Evolutionary conservation across 2,113 vertebrate species (phyloP).

Genomic region (Salvelinus alpinus): DNA sequence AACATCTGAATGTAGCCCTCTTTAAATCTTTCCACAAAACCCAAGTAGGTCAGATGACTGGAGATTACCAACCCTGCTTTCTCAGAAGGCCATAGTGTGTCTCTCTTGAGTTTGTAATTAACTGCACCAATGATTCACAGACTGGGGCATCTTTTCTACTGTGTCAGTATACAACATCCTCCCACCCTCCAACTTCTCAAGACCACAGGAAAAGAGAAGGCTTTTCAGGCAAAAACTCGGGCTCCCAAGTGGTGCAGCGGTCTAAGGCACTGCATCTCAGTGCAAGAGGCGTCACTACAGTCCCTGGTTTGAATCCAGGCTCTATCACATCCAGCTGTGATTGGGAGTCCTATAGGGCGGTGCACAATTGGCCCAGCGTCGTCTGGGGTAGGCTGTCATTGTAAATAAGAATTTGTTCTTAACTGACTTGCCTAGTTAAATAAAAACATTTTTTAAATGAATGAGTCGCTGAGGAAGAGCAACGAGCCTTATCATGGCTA

Average conservation of each 20-base stretch:
- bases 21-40: background rate
- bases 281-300: too few relatives aligned
- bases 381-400: too few relatives aligned
- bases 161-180: background rate
- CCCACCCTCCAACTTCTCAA: slow-evolving; percentile 42
- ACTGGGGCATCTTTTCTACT: background rate
- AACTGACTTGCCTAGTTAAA: too few relatives aligned
- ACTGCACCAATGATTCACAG: background rate
- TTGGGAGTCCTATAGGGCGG: too few relatives aligned
- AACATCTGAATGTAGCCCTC: too few relatives aligned
- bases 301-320: too few relatives aligned
- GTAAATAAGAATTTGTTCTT: too few relatives aligned
- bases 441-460: slow-evolving; percentile 30
- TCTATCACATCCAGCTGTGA: too few relatives aligned
- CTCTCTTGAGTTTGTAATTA: background rate
- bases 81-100: background rate
- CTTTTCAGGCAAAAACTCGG: slow-evolving; percentile 50
- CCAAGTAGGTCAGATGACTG: background rate
- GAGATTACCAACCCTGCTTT: too few relatives aligned
- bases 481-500: slow-evolving; percentile 70
- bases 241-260: too few relatives aligned
- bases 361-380: too few relatives aligned
- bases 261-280: too few relatives aligned
- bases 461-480: slow-evolving; percentile 65
- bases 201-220: slow-evolving; percentile 44